Evolutionary conservation across 2,797 vertebrate species (phyloP), one percentile per base, ranked within the genome.

Genomic region (Coreius guichenoti): DNA sequence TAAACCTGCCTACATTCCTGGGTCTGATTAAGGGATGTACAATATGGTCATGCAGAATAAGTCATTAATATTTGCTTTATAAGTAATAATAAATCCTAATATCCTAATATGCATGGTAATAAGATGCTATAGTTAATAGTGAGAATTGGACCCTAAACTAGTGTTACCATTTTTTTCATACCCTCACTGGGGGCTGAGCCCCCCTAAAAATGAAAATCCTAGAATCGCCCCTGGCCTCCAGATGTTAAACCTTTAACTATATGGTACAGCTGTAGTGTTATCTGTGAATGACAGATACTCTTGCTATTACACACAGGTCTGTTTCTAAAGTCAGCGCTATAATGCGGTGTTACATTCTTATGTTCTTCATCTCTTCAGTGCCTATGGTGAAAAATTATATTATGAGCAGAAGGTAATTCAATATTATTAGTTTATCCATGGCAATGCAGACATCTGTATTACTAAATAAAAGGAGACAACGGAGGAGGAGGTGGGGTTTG

Each of bases 231-330:
- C n/a, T n/a, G n/a, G 88, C 84, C 81, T 67, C 79, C 84, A 65
- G 43, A 81, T 86, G 84, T 81, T 65, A 89, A 86, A 77, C 45
- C 21, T 58, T 85, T 36, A 77, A 58, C 7, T 56, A 61, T 17
- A 73, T 63, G 26, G 21, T 63, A 33, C 33, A 17, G n/a, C 26
- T 61, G n/a, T 21, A 45, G 14, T 6, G 17, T 72, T 72, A 5
- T 5, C 26, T 3, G 8, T 81, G 16, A 26, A 31, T 23, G 12
- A 43, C n/a, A 39, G 47, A 4, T 36, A 75, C 43, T 68, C 61
- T 26, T 81, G 31, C 49, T 51, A 8, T 26, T 16, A 31, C 61
- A 63, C 26, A 63, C 14, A 29, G 61, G 5, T 16, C 2, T 61
- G 3, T 31, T 17, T 65, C 4, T 31, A 31, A 65, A 17, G 26